Percentiles rank a stretch among this genome's conserved stretches.
Evolutionary conservation across 2,888 invertebrate species (phyloP).

Genomic region (Labia minor): DNA sequence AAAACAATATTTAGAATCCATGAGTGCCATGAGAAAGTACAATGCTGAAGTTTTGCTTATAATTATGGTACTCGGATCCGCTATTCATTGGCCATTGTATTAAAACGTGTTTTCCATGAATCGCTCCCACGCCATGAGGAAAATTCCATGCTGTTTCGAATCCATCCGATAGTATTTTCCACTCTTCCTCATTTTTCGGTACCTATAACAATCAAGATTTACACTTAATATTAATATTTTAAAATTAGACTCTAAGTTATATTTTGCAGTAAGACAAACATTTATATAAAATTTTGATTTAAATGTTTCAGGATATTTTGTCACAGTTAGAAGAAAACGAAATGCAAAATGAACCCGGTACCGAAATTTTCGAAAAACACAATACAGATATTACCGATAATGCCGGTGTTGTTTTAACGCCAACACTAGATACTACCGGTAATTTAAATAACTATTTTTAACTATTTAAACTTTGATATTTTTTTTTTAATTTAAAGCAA

Average conservation of each 20-base stretch:
- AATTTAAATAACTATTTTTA: not conserved
- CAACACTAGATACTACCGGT: too few relatives aligned
- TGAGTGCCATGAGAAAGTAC: constrained; percentile 30
- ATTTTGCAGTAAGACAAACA: too few relatives aligned
- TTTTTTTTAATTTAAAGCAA: not conserved
- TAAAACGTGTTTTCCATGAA: constrained; percentile 32
- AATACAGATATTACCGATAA: too few relatives aligned
- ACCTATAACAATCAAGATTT: not conserved
- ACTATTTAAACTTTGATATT: not conserved
- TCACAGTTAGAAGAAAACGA: too few relatives aligned
- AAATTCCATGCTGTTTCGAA: constrained; percentile 2
- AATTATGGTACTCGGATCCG: constrained; percentile 31
- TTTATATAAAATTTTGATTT: too few relatives aligned
- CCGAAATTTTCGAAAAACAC: too few relatives aligned
- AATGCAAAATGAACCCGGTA: too few relatives aligned
- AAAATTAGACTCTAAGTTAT: not conserved
- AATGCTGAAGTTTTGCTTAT: constrained; percentile 30
- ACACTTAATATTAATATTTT: not conserved
- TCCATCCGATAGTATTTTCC: not conserved
- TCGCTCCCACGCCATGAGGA: constrained; percentile 29
- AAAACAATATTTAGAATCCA: constrained; percentile 29
- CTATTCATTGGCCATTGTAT: constrained; percentile 29
- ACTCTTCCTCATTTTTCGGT: not conserved
- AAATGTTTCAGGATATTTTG: too few relatives aligned
- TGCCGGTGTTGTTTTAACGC: too few relatives aligned